Evolutionary conservation across 2,797 vertebrate species (phyloP), one percentile per base, ranked within the genome.

Genomic region (Rhodeus uyekii): DNA sequence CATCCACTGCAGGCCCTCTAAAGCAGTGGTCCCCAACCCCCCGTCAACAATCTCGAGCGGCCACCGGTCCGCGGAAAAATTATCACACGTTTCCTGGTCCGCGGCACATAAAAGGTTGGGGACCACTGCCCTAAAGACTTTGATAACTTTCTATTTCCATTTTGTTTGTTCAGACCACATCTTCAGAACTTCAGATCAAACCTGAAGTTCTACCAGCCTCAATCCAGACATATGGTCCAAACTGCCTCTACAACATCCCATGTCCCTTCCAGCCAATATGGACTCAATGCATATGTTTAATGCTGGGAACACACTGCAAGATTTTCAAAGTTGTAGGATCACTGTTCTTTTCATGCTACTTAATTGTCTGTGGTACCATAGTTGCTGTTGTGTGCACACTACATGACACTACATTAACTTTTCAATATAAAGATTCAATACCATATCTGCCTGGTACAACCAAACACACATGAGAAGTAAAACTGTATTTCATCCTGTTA

Each of bases 271-370:
- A 92, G 85, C 80, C 88, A 94, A 78, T 94, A 94, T 3, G 89
- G 86, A 32, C 88, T 89, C 61, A 94, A 93, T 9, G 91, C 87
- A 0, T 95, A 94, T 0, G 93, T 95, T 69, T 94, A 86, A 92
- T 68, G 78, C 27, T 60, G 14, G 27, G 14, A 60, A 60, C 58
- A 60, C 58, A 60, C 27, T 60, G 3, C 58, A 60, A 5, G 1
- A 16, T 60, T 60, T 60, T 60, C 14, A 29, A 29, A 60, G 27
- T 29, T 14, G 16, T 18, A 29, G 6, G 27, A 29, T 27, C 6
- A 3, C 27, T 60, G 27, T 29, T 29, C 13, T 60, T 29, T 5
- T 60, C 58, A 60, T 13, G 29, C 14, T 27, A 27, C 24, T 27
- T 29, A 24, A 27, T 24, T 60, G 3, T 58, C 55, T 58, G 55